Conservation (phyloP, 2,113 vertebrate genomes). For the Paramormyrops kingsleyae region DNA sequence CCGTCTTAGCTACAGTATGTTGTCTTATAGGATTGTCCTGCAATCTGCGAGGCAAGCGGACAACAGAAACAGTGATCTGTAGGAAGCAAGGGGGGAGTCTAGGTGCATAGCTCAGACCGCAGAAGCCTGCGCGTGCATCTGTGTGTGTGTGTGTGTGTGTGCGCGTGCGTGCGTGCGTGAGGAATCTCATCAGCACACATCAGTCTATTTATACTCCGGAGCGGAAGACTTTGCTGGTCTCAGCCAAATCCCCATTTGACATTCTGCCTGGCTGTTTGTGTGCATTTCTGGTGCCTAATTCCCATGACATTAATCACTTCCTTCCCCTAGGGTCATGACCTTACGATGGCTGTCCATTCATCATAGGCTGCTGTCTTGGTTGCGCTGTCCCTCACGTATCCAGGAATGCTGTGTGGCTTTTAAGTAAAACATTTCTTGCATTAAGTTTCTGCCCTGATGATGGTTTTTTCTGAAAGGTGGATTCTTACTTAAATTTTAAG, state of each 20-base stretch:
- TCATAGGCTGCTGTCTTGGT: background rate
- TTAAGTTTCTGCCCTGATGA: background rate
- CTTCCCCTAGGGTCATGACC: background rate
- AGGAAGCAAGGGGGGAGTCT: background rate
- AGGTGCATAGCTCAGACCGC: background rate
- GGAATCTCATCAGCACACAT: background rate
- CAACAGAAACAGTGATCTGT: background rate
- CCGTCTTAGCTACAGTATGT: background rate
- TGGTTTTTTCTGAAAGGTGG: background rate
- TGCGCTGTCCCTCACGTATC: background rate
- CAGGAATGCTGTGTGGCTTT: background rate
- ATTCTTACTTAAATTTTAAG: background rate
- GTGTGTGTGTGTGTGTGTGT: background rate
- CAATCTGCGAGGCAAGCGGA: background rate
- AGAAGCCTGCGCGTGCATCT: background rate
- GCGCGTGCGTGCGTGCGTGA: background rate
- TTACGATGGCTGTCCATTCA: background rate
- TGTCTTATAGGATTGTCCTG: background rate
- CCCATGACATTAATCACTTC: conserved; percentile 16
- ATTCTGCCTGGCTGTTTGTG: conserved; percentile 13
- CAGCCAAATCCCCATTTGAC: conserved; percentile 11
- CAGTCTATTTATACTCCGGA: conserved; percentile 14
- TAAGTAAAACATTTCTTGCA: background rate
- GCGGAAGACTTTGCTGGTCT: background rate
- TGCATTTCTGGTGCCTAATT: conserved; percentile 13